Evolutionary conservation across 2,888 invertebrate species (phyloP).

Genomic region (Drosophila mimetica): DNA sequence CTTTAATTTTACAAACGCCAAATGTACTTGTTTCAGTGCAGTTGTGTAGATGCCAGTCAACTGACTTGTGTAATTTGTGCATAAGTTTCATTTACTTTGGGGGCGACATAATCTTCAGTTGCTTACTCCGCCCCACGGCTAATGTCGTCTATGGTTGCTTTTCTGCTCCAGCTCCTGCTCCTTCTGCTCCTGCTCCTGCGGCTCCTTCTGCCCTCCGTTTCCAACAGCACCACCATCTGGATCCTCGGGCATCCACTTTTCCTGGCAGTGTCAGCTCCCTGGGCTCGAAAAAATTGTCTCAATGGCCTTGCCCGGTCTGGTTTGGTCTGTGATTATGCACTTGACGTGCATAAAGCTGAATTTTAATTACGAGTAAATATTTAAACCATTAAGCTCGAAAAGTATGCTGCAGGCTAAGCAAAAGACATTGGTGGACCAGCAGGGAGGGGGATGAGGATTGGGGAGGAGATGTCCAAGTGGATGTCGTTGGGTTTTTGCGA

Average conservation of each 20-base stretch:
- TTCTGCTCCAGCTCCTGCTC: constrained; percentile 6
- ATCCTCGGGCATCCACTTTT: constrained; percentile 1
- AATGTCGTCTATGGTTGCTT: constrained; percentile 36
- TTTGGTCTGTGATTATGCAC: constrained; percentile 70
- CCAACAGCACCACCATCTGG: not conserved
- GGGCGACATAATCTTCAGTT: constrained; percentile 76
- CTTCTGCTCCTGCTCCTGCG: constrained; percentile 13
- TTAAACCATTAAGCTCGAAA: constrained; percentile 66
- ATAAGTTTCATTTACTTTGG: constrained; percentile 78
- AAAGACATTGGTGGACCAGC: constrained; percentile 7
- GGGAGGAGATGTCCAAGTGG: constrained; percentile 23
- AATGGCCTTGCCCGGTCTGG: constrained; percentile 69
- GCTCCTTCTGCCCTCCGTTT: not conserved
- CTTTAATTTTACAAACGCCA: too few relatives aligned
- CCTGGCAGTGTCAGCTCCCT: constrained; percentile 45
- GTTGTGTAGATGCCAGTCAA: constrained; percentile 46
- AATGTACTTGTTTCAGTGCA: not conserved
- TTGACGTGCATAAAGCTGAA: constrained; percentile 75
- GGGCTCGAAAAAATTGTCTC: constrained; percentile 61
- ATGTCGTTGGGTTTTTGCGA: constrained; percentile 9
- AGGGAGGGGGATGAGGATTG: not conserved
- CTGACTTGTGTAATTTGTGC: constrained; percentile 79
- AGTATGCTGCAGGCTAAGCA: constrained; percentile 33
- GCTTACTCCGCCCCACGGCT: constrained; percentile 58
- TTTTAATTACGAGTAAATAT: constrained; percentile 80